Conservation (phyloP, 2,113 vertebrate species). For the Dinomys branickii region DNA sequence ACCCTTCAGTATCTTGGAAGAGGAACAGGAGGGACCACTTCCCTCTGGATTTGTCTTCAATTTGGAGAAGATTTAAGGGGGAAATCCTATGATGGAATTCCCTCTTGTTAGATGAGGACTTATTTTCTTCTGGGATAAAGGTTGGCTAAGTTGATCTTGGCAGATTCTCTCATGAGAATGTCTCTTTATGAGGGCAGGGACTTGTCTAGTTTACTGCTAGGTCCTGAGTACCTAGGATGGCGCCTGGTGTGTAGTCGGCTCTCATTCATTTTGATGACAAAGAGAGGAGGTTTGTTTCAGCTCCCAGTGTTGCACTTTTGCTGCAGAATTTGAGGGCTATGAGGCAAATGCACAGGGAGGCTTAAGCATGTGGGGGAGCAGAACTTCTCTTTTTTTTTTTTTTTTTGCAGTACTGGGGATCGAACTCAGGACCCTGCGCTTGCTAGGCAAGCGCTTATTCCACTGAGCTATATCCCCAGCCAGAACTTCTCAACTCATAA, state of each 20-base stretch:
- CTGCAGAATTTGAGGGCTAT: background rate
- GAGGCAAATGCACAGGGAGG: no score
- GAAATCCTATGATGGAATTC: background rate
- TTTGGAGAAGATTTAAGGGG: background rate
- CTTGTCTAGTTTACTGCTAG: background rate
- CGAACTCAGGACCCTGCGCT: no score
- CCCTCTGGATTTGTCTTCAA: background rate
- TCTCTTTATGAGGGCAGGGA: background rate
- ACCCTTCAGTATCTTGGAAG: background rate
- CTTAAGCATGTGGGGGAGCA: background rate
- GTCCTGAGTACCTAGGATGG: background rate
- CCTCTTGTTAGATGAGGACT: background rate
- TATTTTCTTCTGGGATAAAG: conserved; percentile 12
- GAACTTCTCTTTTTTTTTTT: no score
- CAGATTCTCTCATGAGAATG: background rate
- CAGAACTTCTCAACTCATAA: background rate
- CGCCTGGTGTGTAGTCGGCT: background rate
- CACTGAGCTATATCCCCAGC: no score
- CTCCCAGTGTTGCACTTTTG: background rate
- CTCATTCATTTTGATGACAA: background rate
- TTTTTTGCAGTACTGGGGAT: no score
- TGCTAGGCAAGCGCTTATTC: no score
- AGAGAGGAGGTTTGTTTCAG: background rate
- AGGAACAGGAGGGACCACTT: background rate
- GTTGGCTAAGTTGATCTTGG: background rate